Evolutionary conservation across 1,140 invertebrate genomes (phyloP), one percentile per base, ranked within the genome.

Genomic region (Antheraea mylitta): DNA sequence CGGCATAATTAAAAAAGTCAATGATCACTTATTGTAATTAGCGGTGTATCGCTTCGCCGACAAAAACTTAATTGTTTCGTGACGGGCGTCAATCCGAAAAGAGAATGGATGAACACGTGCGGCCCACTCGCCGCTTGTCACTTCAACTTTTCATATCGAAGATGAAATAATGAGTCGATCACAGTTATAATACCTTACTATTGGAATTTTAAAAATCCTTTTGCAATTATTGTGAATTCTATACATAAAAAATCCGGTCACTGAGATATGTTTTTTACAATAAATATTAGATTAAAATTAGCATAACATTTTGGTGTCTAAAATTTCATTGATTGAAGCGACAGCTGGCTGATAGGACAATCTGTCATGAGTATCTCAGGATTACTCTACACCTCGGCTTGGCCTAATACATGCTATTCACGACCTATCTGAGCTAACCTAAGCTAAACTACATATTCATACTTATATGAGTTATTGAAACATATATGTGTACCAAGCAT

Each of bases 1-100:
- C 78, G 81, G 73, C 78, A 80, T 90, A 89, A 91, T 91, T 90
- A 91, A 91, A 91, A 90, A 90, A 89, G 76, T 81, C 83, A 89
- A 90, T 88, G 82, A 89, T 88, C 87, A 89, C 87, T 90, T 88
- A 88, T 84, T 87, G 83, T 91, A 90, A 91, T 91, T 90, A 89
- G 86, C 82, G 81, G 80, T 83, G 81, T 87, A 87, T 85, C 81
- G 79, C 68, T 77, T 72, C 72, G 81, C 82, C 83, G 81, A 87
- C 85, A 88, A 87, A 86, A 86, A 86, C 74, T 78, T 87, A 86
- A 91, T 89, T 89, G 87, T 91, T 89, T 86, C 72, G 77, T 82
- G 84, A 86, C 83, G 80, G 78, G 78, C 77, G 80, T 91, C 87
- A 86, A 86, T 89, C 83, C 76, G 70, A 65, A 11, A 37, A 7